Percentiles rank a stretch among this genome's conserved stretches.
Conservation (phyloP, 2,113 vertebrate species). For the Plotosus lineatus region DNA sequence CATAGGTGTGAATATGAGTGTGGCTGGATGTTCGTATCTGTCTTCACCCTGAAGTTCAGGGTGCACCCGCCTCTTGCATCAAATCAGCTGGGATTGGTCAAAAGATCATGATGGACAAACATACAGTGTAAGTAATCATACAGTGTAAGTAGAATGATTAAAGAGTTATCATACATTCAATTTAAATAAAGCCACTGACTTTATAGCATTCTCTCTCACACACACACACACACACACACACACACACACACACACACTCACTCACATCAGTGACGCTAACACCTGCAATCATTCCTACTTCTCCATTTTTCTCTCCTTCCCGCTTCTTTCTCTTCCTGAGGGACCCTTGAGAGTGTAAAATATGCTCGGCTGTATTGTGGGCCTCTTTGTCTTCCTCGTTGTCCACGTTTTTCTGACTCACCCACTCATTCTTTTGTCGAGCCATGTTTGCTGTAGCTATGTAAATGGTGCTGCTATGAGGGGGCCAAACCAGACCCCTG, state of each 20-base stretch:
- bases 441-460: conserved; percentile 63
- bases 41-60: too few relatives aligned
- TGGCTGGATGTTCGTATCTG: too few relatives aligned
- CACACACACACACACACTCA: not conserved
- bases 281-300: conserved; percentile 20
- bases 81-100: too few relatives aligned
- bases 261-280: not conserved
- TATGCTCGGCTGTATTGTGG: not conserved
- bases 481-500: conserved; percentile 44
- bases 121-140: too few relatives aligned
- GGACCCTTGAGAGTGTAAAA: not conserved
- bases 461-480: conserved; percentile 50
- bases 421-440: conserved; percentile 56
- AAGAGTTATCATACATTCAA: too few relatives aligned
- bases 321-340: conserved; percentile 22
- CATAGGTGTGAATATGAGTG: too few relatives aligned
- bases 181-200: not conserved
- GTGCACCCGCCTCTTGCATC: too few relatives aligned
- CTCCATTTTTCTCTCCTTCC: conserved; percentile 24
- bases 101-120: too few relatives aligned
- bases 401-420: not conserved
- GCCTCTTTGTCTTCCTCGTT: not conserved
- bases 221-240: not conserved
- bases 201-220: not conserved
- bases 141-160: too few relatives aligned